These are phyloP conservation scores for Caranx ignobilis DNA, from an alignment of 2,113 vertebrate genomes.

Conservation along the genomic window DNA sequence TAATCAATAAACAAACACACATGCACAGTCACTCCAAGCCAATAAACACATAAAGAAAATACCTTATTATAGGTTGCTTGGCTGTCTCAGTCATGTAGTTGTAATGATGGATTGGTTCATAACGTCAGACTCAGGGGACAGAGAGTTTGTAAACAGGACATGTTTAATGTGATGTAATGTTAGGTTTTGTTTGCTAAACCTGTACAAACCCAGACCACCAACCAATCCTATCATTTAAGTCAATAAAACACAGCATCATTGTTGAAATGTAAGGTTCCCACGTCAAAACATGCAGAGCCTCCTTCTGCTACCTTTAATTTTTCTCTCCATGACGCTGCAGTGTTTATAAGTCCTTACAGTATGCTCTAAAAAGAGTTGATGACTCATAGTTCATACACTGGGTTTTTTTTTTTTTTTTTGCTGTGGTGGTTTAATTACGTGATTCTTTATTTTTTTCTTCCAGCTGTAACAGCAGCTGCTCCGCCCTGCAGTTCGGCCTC, in stretches of 20 bases:
- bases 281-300: not conserved
- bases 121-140: not conserved
- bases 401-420: not conserved
- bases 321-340: not conserved
- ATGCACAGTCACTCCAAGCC: too few relatives aligned
- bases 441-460: conserved; percentile 21
- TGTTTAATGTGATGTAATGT: not conserved
- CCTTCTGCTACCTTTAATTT: conserved; percentile 5
- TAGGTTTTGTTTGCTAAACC: not conserved
- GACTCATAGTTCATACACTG: conserved; percentile 18
- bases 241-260: not conserved
- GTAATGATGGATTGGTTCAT: not conserved
- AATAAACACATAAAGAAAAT: too few relatives aligned
- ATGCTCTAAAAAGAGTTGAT: conserved; percentile 7
- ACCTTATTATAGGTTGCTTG: too few relatives aligned
- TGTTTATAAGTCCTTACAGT: not conserved
- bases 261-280: not conserved
- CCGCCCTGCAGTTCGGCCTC: conserved; percentile 84
- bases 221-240: too few relatives aligned
- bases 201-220: not conserved
- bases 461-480: conserved; percentile 94
- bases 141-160: not conserved
- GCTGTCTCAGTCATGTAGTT: not conserved
- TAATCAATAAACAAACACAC: too few relatives aligned
- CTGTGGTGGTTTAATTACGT: conserved; percentile 16